phyloP scores from a whole-genome alignment of 2,888 invertebrate genomes.

The Mallateleia sp. region DNA sequence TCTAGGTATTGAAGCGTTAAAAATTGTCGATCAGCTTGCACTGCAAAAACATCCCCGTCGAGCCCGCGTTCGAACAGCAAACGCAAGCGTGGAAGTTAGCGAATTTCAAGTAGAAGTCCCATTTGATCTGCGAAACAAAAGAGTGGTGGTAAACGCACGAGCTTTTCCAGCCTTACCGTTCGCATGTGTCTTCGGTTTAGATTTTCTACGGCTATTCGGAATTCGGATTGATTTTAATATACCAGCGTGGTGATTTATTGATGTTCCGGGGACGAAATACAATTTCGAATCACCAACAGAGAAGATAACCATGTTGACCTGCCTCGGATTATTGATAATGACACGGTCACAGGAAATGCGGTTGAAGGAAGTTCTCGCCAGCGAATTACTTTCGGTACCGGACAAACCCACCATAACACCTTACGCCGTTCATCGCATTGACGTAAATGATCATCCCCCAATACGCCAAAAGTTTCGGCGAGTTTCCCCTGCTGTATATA shows the following conservation, averaged over 20 bases:
- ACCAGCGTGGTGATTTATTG: background rate
- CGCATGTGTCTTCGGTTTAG: conserved; percentile 18
- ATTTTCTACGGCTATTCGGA: background rate
- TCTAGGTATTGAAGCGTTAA: background rate
- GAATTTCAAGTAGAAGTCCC: background rate
- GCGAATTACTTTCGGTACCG: background rate
- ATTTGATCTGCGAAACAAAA: background rate
- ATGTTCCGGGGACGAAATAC: background rate
- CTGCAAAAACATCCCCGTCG: background rate
- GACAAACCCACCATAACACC: background rate
- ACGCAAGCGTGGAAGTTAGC: background rate
- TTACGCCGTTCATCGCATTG: background rate
- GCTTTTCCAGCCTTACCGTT: conserved; percentile 16
- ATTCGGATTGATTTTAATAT: conserved; percentile 13
- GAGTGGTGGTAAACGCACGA: background rate
- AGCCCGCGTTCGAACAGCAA: background rate
- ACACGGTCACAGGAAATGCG: background rate
- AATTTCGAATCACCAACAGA: background rate
- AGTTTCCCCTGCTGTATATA: background rate
- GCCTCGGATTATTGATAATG: background rate
- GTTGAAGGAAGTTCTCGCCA: background rate
- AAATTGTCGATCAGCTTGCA: background rate
- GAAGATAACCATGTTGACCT: background rate
- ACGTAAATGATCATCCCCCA: conserved; percentile 10
- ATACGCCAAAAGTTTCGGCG: too few species aligned